A percentile compares a stretch with the other conserved stretches of the same genome.
Conservation (phyloP, 2,888 invertebrate genomes). For the Lithodes maja region DNA sequence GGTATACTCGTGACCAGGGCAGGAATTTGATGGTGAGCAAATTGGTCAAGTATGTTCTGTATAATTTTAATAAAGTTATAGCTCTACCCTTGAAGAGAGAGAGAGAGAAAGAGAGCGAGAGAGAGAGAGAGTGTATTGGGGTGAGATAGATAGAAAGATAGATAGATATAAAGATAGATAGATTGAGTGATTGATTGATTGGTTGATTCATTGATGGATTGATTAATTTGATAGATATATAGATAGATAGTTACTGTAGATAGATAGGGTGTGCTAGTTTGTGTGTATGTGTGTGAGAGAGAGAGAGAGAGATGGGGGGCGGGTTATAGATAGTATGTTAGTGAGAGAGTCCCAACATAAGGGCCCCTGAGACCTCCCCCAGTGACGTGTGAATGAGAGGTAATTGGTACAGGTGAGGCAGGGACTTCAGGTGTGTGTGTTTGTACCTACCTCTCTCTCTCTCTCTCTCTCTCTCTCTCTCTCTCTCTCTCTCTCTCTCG, state of each 20-base stretch:
- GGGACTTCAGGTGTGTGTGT: not conserved
- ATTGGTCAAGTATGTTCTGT: no score
- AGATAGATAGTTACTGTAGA: no score
- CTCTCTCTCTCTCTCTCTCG: no score
- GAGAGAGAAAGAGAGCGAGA: slow-evolving; percentile 5
- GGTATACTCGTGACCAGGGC: no score
- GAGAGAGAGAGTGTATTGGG: not conserved
- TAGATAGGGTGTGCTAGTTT: not conserved
- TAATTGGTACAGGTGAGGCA: not conserved
- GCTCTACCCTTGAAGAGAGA: not conserved
- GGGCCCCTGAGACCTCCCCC: not conserved
- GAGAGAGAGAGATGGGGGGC: not conserved
- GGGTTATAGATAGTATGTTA: not conserved
- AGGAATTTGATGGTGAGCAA: no score
- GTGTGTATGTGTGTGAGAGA: not conserved
- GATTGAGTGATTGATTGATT: no score
- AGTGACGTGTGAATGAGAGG: not conserved
- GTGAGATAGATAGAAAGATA: not conserved
- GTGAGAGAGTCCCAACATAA: not conserved
- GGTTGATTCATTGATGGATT: no score
- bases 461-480: no score
- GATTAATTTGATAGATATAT: no score
- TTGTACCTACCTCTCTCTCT: no score
- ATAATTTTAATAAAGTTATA: not conserved
- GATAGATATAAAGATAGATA: not conserved